phyloP scores from a whole-genome alignment of 1,140 invertebrate species.

The Pararge aegeria region DNA sequence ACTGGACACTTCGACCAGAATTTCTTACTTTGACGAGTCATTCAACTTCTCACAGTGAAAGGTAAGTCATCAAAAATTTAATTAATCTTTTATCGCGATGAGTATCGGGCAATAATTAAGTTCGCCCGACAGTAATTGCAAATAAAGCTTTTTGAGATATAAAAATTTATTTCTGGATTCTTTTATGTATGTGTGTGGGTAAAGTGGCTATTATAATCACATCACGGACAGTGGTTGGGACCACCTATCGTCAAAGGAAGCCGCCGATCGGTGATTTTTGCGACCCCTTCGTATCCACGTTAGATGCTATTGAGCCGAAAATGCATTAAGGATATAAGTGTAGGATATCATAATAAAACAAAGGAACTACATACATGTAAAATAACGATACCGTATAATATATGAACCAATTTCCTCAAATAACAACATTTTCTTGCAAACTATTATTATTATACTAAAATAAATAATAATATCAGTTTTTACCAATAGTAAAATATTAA shows the following conservation, averaged over 20 bases:
- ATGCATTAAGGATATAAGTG: constrained; percentile 4
- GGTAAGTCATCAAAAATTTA: constrained; percentile 61
- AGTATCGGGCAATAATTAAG: constrained; percentile 50
- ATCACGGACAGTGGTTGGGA: constrained; percentile 59
- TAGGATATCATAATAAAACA: neutral
- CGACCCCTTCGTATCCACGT: constrained; percentile 56
- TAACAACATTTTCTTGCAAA: too few relatives aligned
- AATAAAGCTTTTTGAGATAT: constrained; percentile 51
- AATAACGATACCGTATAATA: neutral
- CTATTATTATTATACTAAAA: too few relatives aligned
- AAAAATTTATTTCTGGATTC: constrained; percentile 50
- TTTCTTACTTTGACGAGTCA: constrained; percentile 26
- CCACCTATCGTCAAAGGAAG: constrained; percentile 74
- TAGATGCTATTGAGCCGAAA: constrained; percentile 50
- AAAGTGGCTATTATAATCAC: constrained; percentile 77
- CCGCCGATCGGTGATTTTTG: constrained; percentile 70
- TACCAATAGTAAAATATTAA: too few relatives aligned
- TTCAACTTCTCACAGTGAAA: constrained; percentile 41
- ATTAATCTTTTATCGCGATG: constrained; percentile 54
- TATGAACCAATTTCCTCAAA: too few relatives aligned
- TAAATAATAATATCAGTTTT: too few relatives aligned
- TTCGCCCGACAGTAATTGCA: constrained; percentile 49
- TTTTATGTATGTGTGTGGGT: constrained; percentile 51
- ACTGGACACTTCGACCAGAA: neutral
- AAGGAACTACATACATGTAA: neutral